Evolutionary conservation across 1,140 invertebrate genomes (phyloP), one percentile per base, ranked within the genome.

Genomic region (Metaphire vulgaris): DNA sequence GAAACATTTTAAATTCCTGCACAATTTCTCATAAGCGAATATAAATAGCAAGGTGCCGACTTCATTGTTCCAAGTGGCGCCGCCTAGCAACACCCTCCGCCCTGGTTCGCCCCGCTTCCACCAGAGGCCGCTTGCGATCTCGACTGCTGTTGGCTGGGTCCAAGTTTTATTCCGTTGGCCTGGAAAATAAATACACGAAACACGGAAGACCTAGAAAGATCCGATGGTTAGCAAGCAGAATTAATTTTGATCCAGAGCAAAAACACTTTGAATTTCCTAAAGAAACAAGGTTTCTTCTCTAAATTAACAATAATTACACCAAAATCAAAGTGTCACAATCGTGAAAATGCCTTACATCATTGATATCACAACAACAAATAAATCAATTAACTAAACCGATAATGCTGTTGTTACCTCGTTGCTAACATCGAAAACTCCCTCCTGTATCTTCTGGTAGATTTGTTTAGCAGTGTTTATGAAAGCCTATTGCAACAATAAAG

Each of bases 401-500:
- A 2, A 75, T 31, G 31, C 29, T 26, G 16, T 26, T 67, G 77
- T 83, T 87, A 98, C 97, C 92, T 99, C 97, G 90, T 99, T 99
- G 85, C 99, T 99, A 80, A 99, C 98, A 87, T 99, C 97, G 88
- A 99, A 99, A 33, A 99, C 96, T 74, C 97, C 97, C 87, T 99
- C 97, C 86, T 99, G 97, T 80, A 99, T 99, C 89, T 99, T 99
- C 84, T 99, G 95, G 87, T 99, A 99, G 83, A 99, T 99, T 89
- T 99, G 97, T 88, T 98, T 98, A 78, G 98, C 98, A 73, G 98
- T 99, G 86, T 99, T 97, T 80, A 99, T 99, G 87, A 99, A 99
- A 31, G 98, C 98, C 89, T 88, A 79, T 0, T 78, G 83, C 80
- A 72, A 41, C 71, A 77, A 29, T 77, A 71, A 73, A 77, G n/a